Conservation (phyloP, 2,113 vertebrate genomes). For the Onychostoma macrolepis region DNA sequence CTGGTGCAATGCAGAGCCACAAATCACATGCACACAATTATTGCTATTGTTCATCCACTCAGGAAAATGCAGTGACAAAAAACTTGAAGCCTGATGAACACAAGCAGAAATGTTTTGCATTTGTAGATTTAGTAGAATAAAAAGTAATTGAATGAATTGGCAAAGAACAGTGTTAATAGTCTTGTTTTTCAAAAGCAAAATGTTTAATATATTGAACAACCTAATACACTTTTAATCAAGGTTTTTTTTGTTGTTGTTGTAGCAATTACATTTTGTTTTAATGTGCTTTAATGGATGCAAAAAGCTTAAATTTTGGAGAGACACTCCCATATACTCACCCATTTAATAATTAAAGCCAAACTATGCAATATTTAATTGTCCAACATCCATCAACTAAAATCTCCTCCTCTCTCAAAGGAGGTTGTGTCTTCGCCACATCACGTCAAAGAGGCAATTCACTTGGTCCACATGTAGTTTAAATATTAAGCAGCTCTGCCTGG, state of each 20-base stretch:
- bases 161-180: background rate
- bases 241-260: background rate
- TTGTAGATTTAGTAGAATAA: background rate
- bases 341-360: background rate
- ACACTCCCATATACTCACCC: background rate
- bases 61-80: conserved; percentile 8
- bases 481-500: conserved; percentile 77
- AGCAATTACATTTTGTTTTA: background rate
- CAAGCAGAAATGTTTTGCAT: background rate
- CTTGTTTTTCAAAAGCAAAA: background rate
- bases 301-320: background rate
- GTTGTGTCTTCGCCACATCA: conserved; percentile 43
- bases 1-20: conserved; percentile 24
- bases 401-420: conserved; percentile 54
- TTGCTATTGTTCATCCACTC: background rate
- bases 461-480: conserved; percentile 67
- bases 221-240: background rate
- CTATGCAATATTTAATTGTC: conserved; percentile 2
- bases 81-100: conserved; percentile 23
- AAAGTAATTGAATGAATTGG: background rate
- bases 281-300: conserved; percentile 10
- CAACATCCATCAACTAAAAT: background rate
- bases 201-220: background rate
- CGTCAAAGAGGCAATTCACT: conserved; percentile 61
- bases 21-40: background rate